Base-by-base conservation (phyloP, 2,113 vertebrate genomes). In the Etheostoma spectabile region DNA sequence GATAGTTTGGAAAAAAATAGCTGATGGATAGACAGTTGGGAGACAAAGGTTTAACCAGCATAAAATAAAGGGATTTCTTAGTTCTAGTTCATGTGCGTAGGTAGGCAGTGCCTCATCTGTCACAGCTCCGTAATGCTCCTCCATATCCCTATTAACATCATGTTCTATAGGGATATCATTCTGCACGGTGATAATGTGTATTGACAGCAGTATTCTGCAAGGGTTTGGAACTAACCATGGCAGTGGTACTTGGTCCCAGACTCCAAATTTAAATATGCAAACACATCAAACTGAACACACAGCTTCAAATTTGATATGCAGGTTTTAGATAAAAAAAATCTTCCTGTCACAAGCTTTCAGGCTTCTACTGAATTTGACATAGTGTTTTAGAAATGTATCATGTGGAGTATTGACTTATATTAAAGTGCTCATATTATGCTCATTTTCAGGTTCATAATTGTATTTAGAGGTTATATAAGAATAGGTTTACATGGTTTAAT, bases 71-170 rank as follows among this genome's bases (percentile, higher is more conserved):
- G 18, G 60, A 38, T 65, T 53, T 19, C 13, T 61, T 42, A 49
- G 24, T 42, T 49, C 55, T 72, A 51, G 24, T 55, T 53, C 38
- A 4, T 49, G 33, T 52, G 51, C 52, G 2, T 30, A 55, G 13
- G 10, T 35, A 21, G 45, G 38, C 63, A 52, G 52, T 38, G 60
- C 8, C 22, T 82, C 80, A 83, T 85, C 51, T 72, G 33, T 85
- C 88, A 84, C 1, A 78, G 81, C 79, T 72, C 46, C 62, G 83
- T 91, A 93, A 91, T 88, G 83, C 87, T 85, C 80, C 22, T 86
- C 77, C 84, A 88, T 79, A 27, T 60, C 65, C 65, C 71, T 77
- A 65, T 93, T 91, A 94, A 92, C 93, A 88, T 85, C 89, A 89
- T 27, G 11, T 63, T 74, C 42, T 72, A 14, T 48, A 67, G 66